Percentiles rank a stretch among this genome's conserved stretches.
Conservation (phyloP, 2,113 vertebrate genomes). For the Cyanoliseus patagonus region DNA sequence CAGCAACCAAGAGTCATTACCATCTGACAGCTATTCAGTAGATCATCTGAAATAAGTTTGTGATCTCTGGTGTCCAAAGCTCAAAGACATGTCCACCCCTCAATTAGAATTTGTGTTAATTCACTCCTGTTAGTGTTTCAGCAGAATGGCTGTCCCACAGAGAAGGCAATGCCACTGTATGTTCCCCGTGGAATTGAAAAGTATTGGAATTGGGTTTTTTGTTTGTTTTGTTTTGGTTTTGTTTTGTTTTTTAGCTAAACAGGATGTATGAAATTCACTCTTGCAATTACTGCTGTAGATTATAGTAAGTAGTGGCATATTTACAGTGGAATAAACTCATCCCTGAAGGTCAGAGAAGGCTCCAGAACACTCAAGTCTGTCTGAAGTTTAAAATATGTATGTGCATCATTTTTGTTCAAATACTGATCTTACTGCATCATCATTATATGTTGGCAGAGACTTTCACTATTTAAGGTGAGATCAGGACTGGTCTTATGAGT, state of each 20-base stretch:
- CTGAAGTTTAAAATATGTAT: background rate
- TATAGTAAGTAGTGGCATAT: background rate
- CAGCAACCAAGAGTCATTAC: background rate
- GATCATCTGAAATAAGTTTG: background rate
- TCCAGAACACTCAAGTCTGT: background rate
- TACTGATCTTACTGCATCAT: background rate
- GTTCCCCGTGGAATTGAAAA: background rate
- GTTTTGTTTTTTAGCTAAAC: background rate
- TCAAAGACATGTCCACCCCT: background rate
- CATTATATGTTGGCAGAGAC: background rate
- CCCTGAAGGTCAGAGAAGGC: background rate
- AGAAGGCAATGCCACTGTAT: background rate
- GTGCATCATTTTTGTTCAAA: background rate
- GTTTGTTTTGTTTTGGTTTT: background rate
- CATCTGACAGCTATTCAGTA: background rate
- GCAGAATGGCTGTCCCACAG: background rate
- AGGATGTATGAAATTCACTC: background rate
- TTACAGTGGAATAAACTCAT: background rate
- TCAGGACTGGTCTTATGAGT: background rate
- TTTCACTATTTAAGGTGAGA: background rate
- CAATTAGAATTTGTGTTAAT: background rate
- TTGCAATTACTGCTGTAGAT: background rate
- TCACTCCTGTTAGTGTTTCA: background rate
- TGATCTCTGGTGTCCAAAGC: background rate
- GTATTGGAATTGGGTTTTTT: background rate